Percentiles rank a stretch among this genome's conserved stretches.
phyloP scores from a whole-genome alignment of 2,113 vertebrate species.

The Craseonycteris thonglongyai region DNA sequence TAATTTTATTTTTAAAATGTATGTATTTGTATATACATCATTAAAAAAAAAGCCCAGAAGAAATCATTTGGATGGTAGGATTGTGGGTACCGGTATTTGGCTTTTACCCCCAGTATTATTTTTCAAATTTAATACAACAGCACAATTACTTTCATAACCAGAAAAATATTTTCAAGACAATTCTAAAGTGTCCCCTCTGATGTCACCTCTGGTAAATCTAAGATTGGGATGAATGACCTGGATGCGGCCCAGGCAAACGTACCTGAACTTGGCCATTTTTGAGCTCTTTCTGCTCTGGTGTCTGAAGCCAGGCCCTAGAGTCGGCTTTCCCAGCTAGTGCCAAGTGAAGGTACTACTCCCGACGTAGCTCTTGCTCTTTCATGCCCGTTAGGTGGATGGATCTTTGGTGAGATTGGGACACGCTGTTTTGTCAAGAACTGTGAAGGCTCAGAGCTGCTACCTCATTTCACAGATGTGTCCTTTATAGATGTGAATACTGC shows the following conservation, averaged over 20 bases:
- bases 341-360: not conserved
- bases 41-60: not conserved
- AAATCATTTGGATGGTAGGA: not conserved
- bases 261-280: accelerated
- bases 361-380: not conserved
- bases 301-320: not conserved
- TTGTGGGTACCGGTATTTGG: not conserved
- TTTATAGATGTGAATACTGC: not conserved
- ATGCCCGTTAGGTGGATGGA: not conserved
- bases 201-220: not conserved
- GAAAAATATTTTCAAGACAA: not conserved
- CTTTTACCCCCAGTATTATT: not conserved
- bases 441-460: not conserved
- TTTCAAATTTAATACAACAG: not conserved
- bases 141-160: not conserved
- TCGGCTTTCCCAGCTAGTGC: not conserved
- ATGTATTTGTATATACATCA: not conserved
- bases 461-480: accelerated
- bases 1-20: not conserved
- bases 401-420: not conserved
- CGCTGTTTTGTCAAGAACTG: not conserved
- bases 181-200: not conserved
- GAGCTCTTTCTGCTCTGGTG: not conserved
- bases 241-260: accelerated
- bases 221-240: too few species aligned